Evolutionary conservation across 2,888 invertebrate genomes (phyloP).

Genomic region (Incurvaria masculella): DNA sequence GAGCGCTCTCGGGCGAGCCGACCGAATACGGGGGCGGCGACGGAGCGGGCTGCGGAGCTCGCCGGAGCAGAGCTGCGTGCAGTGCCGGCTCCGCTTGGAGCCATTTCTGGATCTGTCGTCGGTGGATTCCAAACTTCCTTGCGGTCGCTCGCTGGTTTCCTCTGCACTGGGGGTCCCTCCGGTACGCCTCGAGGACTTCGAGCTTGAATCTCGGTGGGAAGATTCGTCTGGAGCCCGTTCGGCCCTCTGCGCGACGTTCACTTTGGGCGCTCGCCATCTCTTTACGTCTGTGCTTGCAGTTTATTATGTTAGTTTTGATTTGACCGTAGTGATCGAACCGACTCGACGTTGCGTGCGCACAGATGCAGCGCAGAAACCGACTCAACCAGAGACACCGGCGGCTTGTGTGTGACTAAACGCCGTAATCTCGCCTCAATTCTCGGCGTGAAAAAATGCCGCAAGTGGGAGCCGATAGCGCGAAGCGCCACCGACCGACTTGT

Average conservation of each 20-base stretch:
- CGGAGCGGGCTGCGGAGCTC: conserved; percentile 47
- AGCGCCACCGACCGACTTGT: conserved; percentile 47
- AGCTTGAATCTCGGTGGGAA: conserved; percentile 88
- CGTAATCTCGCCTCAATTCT: conserved; percentile 63
- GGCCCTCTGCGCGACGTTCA: conserved; percentile 51
- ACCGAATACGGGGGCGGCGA: conserved; percentile 46
- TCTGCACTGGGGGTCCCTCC: conserved; percentile 82
- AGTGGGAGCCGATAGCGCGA: conserved; percentile 59
- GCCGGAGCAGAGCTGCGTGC: conserved; percentile 63
- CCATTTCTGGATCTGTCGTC: conserved; percentile 91
- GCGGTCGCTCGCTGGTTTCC: conserved; percentile 89
- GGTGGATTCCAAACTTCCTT: conserved; percentile 85
- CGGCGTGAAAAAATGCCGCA: conserved; percentile 63
- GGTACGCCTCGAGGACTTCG: conserved; percentile 84
- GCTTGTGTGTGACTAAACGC: conserved; percentile 41
- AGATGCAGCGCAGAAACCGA: conserved; percentile 6
- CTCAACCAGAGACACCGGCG: not conserved
- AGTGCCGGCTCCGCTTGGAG: conserved; percentile 79
- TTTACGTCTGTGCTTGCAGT: not conserved
- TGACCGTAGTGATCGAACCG: not conserved
- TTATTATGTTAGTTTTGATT: not conserved
- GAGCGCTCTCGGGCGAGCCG: conserved; percentile 44
- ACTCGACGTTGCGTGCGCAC: conserved; percentile 7
- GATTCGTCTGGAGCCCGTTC: conserved; percentile 80
- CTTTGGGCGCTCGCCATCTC: conserved; percentile 36